A percentile compares a stretch with the other conserved stretches of the same genome.
Evolutionary conservation across 2,797 vertebrate species (phyloP).

Genomic region (Phoxinus dragarum): DNA sequence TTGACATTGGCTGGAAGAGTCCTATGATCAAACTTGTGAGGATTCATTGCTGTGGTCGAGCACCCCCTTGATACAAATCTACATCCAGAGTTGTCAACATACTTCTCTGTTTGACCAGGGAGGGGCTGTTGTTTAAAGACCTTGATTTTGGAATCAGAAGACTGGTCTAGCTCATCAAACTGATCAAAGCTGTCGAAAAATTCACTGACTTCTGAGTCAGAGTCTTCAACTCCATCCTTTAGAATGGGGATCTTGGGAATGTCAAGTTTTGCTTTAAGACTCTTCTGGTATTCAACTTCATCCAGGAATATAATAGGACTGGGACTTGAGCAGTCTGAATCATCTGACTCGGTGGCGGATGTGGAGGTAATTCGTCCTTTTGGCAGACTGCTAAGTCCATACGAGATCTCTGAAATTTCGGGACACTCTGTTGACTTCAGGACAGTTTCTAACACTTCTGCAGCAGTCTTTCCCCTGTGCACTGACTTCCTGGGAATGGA

Average conservation of each 20-base stretch:
- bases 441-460: slow-evolving; percentile 79
- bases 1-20: slow-evolving; percentile 90
- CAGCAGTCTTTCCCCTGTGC: slow-evolving; percentile 72
- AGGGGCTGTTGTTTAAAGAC: slow-evolving; percentile 68
- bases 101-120: slow-evolving; percentile 72
- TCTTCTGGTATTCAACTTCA: slow-evolving; percentile 98
- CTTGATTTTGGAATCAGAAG: slow-evolving; percentile 74
- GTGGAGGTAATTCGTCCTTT: slow-evolving; percentile 73
- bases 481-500: slow-evolving; percentile 78
- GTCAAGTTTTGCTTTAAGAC: slow-evolving; percentile 92
- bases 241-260: slow-evolving; percentile 93
- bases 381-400: slow-evolving; percentile 77
- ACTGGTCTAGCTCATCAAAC: slow-evolving; percentile 91
- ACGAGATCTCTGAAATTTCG: slow-evolving; percentile 83
- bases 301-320: slow-evolving; percentile 98
- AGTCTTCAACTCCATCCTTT: slow-evolving; percentile 94
- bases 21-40: slow-evolving; percentile 90
- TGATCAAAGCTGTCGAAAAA: slow-evolving; percentile 99
- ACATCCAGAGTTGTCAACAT: slow-evolving; percentile 70
- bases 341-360: slow-evolving; percentile 90
- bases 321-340: slow-evolving; percentile 96
- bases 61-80: slow-evolving; percentile 75
- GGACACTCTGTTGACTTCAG: slow-evolving; percentile 82
- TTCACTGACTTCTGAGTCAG: slow-evolving; percentile 98
- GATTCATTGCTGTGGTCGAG: slow-evolving; percentile 88